These are phyloP conservation scores for Pseudobourletiella spinata DNA, from an alignment of 1,140 invertebrate genomes.

Conservation along the genomic window DNA sequence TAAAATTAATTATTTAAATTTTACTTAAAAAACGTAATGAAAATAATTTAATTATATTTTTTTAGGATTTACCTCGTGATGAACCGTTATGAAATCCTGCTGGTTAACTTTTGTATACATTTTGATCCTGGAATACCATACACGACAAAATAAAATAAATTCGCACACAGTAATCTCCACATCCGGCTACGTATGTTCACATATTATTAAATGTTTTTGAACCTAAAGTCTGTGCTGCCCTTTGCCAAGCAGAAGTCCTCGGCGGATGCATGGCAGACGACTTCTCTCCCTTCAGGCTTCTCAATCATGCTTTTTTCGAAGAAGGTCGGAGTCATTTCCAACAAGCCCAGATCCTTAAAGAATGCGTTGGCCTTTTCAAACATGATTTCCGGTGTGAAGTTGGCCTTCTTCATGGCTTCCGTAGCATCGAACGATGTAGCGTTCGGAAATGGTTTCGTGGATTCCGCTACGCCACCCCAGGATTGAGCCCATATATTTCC, in stretches of 20 bases:
- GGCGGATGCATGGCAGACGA: conserved; percentile 44
- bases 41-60: no score
- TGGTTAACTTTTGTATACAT: conserved; percentile 47
- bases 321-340: conserved; percentile 66
- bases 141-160: no score
- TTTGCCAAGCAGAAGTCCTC: conserved; percentile 39
- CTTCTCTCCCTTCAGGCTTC: conserved; percentile 68
- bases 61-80: conserved; percentile 47
- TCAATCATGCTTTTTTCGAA: conserved; percentile 72
- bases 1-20: no score
- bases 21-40: no score
- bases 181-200: no score
- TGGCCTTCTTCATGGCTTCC: no score
- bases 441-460: conserved; percentile 43
- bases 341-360: conserved; percentile 73
- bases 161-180: no score
- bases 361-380: conserved; percentile 79
- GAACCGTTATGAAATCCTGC: conserved; percentile 44
- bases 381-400: conserved; percentile 40
- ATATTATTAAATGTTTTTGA: no score
- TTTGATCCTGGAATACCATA: conserved; percentile 47
- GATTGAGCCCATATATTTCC: conserved; percentile 15
- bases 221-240: conserved; percentile 42
- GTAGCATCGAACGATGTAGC: conserved; percentile 43
- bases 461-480: conserved; percentile 46